Base-by-base conservation (phyloP, 2,888 invertebrate genomes). In the Netelia melanura region DNA sequence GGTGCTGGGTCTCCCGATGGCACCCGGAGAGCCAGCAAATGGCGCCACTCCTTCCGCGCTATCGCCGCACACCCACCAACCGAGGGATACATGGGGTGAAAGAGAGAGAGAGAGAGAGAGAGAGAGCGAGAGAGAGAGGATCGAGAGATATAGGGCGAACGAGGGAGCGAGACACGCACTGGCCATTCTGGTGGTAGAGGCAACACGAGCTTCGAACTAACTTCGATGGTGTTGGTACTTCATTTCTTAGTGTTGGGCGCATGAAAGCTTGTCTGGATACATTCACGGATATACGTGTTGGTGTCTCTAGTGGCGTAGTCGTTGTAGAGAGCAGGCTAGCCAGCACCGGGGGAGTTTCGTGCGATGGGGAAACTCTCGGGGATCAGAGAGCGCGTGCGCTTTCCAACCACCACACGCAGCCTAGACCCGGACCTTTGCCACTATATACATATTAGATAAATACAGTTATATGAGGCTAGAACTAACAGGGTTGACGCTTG, bases 21-120 rank as follows among this genome's bases (percentile, higher is more conserved):
- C 48, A 76, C 79, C 74, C 76, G 76, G 62, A 72, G 79, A 80
- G 65, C 76, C 65, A 82, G 82, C 85, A 82, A 85, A 85, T 82
- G 85, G 85, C 85, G 85, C 79, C 82, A 79, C 85, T 85, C 85
- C 85, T 85, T 82, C 62, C 82, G 76, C 76, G 79, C 85, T 85
- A 82, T 85, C 79, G 71, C 79, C 74, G 76, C 75, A 75, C 71
- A 52, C 79, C 78, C 62, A 76, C 80, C 71, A 25, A 67, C 64
- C 56, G 44, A 67, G 25, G 65, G 58, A 58, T 58, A 9, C 30
- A 61, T 5, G 62, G 62, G 62, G 62, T 23, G 52, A 25, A 48
- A 44, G 11, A 61, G 61, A 38, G 58, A 25, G 25, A 44, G 21
- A 25, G 25, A 44, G 21, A 23, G 72, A 30, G 25, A 25, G 62